Percentiles rank a stretch among this genome's conserved stretches.
Evolutionary conservation across 2,888 invertebrate species (phyloP).

Genomic region (Matsumyia berberina): DNA sequence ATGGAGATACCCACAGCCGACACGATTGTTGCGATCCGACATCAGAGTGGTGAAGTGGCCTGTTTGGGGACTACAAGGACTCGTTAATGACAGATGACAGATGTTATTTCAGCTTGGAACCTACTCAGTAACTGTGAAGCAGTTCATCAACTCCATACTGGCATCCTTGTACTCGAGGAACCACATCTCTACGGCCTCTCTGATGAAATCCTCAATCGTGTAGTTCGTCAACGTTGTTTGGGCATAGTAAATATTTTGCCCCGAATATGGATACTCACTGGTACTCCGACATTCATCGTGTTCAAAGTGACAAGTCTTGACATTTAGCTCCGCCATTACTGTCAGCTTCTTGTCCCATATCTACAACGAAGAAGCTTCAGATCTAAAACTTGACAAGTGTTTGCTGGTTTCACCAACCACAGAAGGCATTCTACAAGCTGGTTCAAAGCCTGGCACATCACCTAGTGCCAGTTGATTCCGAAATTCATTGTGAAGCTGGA

Average conservation of each 20-base stretch:
- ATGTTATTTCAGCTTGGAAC: not conserved
- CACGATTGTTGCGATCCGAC: conserved; percentile 48
- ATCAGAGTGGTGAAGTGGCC: conserved; percentile 60
- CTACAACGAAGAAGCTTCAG: conserved; percentile 1
- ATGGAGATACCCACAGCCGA: conserved; percentile 45
- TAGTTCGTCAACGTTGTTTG: conserved; percentile 46
- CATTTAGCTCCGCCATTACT: conserved; percentile 55
- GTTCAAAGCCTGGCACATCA: conserved; percentile 10
- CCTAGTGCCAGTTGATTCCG: conserved; percentile 37
- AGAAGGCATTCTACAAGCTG: conserved; percentile 47
- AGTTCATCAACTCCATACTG: conserved; percentile 30
- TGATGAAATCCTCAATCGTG: conserved; percentile 55
- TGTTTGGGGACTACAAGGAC: conserved; percentile 43
- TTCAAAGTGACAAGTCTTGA: conserved; percentile 59
- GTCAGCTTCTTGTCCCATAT: conserved; percentile 54
- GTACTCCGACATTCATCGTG: conserved; percentile 63
- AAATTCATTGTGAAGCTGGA: conserved; percentile 43
- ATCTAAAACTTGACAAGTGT: not conserved
- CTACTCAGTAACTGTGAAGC: conserved; percentile 50
- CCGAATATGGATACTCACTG: conserved; percentile 45
- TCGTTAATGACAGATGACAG: not conserved
- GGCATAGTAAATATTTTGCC: conserved; percentile 63
- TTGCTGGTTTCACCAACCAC: conserved; percentile 21
- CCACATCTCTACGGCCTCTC: conserved; percentile 60
- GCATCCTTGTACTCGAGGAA: conserved; percentile 52